phyloP scores from a whole-genome alignment of 2,113 vertebrate genomes.

The Natator depressus region DNA sequence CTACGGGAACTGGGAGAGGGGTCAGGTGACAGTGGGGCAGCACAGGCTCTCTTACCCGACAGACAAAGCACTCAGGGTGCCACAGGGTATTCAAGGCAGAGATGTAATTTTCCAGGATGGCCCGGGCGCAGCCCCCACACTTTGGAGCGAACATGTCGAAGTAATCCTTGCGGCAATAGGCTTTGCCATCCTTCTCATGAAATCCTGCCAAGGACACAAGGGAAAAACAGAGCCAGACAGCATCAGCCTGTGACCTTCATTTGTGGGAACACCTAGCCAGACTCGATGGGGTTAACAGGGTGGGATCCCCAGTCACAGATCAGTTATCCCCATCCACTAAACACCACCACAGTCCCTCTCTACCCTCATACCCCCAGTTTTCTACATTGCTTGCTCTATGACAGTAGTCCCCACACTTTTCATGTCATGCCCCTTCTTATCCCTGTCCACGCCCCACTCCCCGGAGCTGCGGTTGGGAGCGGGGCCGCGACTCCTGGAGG shows the following conservation, averaged over 20 bases:
- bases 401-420: too few species aligned
- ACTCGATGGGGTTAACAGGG: rapidly evolving
- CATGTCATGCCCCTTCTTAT: too few species aligned
- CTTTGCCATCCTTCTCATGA: conserved; percentile 98
- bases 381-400: not conserved
- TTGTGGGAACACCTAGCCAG: not conserved
- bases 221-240: not conserved
- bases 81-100: conserved; percentile 96
- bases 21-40: not conserved
- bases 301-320: not conserved
- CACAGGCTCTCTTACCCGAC: conserved; percentile 85
- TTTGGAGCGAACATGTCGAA: conserved; percentile 99
- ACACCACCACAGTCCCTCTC: not conserved
- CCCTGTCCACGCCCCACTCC: too few species aligned
- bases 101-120: conserved; percentile 99
- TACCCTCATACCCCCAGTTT: not conserved
- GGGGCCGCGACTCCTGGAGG: too few species aligned
- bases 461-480: too few species aligned
- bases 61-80: conserved; percentile 99
- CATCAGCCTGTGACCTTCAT: conserved; percentile 10
- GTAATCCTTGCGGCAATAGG: conserved; percentile 98
- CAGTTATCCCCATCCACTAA: not conserved
- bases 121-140: conserved; percentile 94
- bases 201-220: conserved; percentile 85
- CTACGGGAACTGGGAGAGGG: not conserved